Conservation (phyloP, 2,888 invertebrate species). For the Hypercompe scribonia region DNA sequence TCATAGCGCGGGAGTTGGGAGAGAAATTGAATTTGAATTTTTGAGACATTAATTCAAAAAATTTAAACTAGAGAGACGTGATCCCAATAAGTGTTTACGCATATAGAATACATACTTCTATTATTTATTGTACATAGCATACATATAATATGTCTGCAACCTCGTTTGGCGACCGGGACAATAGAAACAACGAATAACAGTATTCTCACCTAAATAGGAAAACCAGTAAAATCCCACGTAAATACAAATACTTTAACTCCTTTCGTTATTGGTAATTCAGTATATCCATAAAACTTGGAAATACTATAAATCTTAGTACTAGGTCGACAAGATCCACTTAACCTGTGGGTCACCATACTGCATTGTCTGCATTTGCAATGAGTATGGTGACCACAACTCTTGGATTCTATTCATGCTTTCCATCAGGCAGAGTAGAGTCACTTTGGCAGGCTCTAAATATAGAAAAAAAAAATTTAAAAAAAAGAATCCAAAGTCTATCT, state of each 20-base stretch:
- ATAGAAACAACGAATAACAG: background rate
- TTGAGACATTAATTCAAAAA: no score
- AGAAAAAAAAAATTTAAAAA: no score
- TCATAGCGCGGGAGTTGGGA: no score
- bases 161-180: constrained; percentile 2
- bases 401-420: no score
- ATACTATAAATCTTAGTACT: background rate
- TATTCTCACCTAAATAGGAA: background rate
- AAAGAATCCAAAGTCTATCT: background rate
- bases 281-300: constrained; percentile 13
- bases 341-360: no score
- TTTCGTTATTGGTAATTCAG: constrained; percentile 14
- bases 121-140: background rate
- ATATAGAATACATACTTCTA: background rate
- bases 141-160: background rate
- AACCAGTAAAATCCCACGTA: constrained; percentile 11
- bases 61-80: background rate
- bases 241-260: constrained; percentile 10
- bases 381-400: no score
- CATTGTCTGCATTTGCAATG: no score
- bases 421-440: no score
- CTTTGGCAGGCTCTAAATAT: no score
- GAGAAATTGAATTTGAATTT: no score
- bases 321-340: background rate
- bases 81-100: background rate